Base-by-base conservation (phyloP, 2,888 invertebrate genomes). In the Cenopis cana region DNA sequence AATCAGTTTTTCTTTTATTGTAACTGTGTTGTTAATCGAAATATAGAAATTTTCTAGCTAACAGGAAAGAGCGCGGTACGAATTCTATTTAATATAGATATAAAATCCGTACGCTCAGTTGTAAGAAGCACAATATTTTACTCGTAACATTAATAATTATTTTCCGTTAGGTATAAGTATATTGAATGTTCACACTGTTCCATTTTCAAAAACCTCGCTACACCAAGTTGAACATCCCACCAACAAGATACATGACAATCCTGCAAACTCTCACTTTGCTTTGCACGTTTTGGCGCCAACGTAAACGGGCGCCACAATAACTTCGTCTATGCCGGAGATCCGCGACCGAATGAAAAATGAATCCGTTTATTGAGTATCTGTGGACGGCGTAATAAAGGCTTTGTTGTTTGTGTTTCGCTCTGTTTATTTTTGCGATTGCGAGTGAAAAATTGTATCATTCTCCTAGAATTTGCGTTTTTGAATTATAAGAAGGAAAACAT, bases 261-360 rank as follows among this genome's bases (percentile, higher is more conserved):
- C 59, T 55, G 69, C 72, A 69, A 57, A 64, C 69, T 72, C 68
- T 46, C 69, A 68, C 72, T 68, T 72, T 68, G 64, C 64, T 64
- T 64, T 68, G 71, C 71, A 68, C 68, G 73, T 73, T 73, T 73
- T 72, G 68, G 68, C 68, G 72, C 72, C 68, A 72, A 61, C 69
- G 64, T 65, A 60, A 36, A 20, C 54, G 55, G 29, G 50, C 17
- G 70, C 60, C 57, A 49, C 69, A 69, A 67, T 71, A 67, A 70
- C 70, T 73, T 69, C 52, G 59, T 68, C 60, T 57, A n/a, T 52
- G 67, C 60, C 60, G 66, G 61, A 72, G 54, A 72, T 72, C 68
- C 46, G 55, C 46, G 72, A 18, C 41, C 54, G 68, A 64, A 65
- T 61, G 69, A 73, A 69, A 68, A 73, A 73, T 73, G 70, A 65